A percentile compares a stretch with the other conserved stretches of the same genome.
Conservation (phyloP, 2,113 vertebrate genomes). For the Delphinapterus leucas region DNA sequence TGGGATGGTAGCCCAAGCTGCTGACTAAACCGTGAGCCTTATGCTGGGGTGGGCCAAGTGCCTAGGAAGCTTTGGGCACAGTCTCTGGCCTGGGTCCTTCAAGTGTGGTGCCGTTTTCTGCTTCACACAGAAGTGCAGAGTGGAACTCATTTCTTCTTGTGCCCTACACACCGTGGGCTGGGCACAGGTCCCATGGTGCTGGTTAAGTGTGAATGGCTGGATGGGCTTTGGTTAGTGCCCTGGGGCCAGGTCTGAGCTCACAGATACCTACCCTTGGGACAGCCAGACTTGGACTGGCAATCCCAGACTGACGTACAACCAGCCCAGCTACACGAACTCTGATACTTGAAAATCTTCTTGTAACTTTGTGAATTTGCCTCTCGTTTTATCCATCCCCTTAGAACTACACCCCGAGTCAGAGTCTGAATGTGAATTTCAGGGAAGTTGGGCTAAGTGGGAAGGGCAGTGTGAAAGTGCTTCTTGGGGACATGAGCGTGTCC, state of each 20-base stretch:
- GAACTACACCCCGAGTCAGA: background rate
- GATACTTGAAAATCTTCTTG: background rate
- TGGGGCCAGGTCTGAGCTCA: background rate
- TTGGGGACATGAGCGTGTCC: background rate
- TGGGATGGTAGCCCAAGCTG: background rate
- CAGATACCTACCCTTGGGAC: background rate
- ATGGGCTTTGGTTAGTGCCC: background rate
- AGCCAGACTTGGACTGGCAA: background rate
- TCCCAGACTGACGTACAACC: too few species aligned
- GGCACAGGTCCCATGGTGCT: background rate
- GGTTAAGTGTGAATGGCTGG: background rate
- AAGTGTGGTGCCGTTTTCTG: background rate
- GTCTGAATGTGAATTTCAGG: background rate
- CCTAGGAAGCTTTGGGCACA: background rate
- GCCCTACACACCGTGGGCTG: background rate
- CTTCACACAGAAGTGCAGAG: background rate
- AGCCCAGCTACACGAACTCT: background rate
- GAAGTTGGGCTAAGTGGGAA: background rate
- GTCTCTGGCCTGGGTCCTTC: background rate
- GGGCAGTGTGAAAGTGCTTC: background rate
- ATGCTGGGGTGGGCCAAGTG: background rate
- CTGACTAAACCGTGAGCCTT: background rate
- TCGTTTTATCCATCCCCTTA: background rate
- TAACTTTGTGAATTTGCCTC: background rate
- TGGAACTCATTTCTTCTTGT: background rate